A percentile compares a stretch with the other conserved stretches of the same genome.
Evolutionary conservation across 2,113 vertebrate genomes (phyloP).

Genomic region (Poicephalus gulielmi): DNA sequence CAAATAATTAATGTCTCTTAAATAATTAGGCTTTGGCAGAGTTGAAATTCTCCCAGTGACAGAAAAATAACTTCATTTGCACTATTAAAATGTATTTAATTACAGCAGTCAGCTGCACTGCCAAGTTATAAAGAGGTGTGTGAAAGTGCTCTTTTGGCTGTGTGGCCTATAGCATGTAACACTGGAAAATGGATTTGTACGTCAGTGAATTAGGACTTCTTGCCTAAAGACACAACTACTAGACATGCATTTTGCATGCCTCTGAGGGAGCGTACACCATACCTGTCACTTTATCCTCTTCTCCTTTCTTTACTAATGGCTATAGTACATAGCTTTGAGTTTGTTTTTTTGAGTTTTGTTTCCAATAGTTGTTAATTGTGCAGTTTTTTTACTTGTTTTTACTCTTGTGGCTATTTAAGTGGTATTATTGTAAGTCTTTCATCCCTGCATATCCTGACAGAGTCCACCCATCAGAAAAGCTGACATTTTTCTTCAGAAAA

Average conservation of each 20-base stretch:
- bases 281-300: neutral
- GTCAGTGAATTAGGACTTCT: slow-evolving; percentile 27
- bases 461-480: neutral
- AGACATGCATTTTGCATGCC: neutral
- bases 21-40: neutral
- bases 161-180: neutral
- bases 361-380: neutral
- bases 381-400: neutral
- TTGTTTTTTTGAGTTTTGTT: neutral
- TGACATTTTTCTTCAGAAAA: neutral
- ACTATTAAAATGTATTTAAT: neutral
- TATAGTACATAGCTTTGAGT: neutral
- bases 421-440: neutral
- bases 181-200: slow-evolving; percentile 19
- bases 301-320: neutral
- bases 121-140: neutral
- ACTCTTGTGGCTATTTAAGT: neutral
- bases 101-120: neutral
- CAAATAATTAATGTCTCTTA: neutral
- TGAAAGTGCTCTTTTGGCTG: neutral
- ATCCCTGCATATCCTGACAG: neutral
- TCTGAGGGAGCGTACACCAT: neutral
- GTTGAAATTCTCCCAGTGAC: neutral
- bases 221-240: slow-evolving; percentile 16
- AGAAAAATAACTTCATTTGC: neutral